Base-by-base conservation (phyloP, 2,113 vertebrate species). In the Ibidorhyncha struthersii region DNA sequence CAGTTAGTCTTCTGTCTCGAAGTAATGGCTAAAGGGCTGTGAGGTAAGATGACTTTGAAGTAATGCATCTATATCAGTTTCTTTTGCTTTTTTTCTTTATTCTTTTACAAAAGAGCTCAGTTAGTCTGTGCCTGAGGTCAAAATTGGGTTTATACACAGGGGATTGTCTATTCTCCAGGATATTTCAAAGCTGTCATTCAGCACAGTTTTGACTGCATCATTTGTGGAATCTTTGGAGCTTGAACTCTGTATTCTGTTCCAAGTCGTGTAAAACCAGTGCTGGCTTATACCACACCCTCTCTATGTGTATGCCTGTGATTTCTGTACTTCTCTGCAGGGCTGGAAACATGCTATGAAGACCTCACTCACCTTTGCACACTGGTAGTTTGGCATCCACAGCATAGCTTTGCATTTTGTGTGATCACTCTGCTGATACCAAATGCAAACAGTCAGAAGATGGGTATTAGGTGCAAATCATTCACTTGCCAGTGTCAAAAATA, bases 171-270 rank as follows among this genome's bases (percentile, higher is more conserved):
- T 94, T 92, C 82, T 86, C 38, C 43, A 34, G 66, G 80, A 76
- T 59, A 30, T 94, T 96, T 95, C 86, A 80, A 92, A 96, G 86
- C 89, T 94, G 93, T 91, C 78, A 89, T 95, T 95, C 77, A 91
- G 52, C 41, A 49, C n/a, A 3, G 56, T 76, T 83, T 94, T 94
- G 78, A 47, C 91, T 62, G 67, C 30, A 30, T 65, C 2, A 0
- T 94, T 84, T 92, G 36, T 92, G 65, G 52, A 81, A 34, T 81
- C 50, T 81, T 82, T 69, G 40, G 56, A 89, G 36, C 56, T 78
- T 81, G 61, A 83, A 30, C 79, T 83, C n/a, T 8, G 0, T 82
- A 12, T 84, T 92, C 70, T 0, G 0, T 92, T 94, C 70, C 29
- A 76, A 65, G 67, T 43, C 0, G 0, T 19, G 30, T 67, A 63